Conservation (phyloP, 2,888 invertebrate genomes). For the Drosophila tripunctata region DNA sequence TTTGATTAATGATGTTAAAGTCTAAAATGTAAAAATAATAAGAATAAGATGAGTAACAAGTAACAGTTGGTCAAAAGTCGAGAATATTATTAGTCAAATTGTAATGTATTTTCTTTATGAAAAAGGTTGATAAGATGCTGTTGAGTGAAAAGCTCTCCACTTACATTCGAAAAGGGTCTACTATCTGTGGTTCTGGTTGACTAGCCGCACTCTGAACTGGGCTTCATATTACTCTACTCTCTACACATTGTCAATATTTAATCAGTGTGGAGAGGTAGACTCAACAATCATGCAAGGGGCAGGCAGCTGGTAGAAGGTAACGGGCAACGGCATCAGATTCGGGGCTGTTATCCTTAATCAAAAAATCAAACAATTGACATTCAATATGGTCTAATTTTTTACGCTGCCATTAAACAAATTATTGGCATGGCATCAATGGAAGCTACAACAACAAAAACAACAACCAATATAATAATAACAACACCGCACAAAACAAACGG, state of each 20-base stretch:
- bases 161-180: constrained; percentile 21
- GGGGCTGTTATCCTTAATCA: constrained; percentile 60
- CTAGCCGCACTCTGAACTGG: constrained; percentile 2
- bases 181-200: constrained; percentile 18
- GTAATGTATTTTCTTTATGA: constrained; percentile 5
- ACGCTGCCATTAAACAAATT: constrained; percentile 82
- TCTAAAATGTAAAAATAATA: constrained; percentile 27
- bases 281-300: constrained; percentile 8
- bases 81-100: constrained; percentile 26
- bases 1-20: constrained; percentile 77
- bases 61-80: constrained; percentile 49
- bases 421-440: constrained; percentile 60
- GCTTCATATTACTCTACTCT: constrained; percentile 70
- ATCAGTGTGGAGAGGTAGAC: constrained; percentile 56
- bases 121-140: constrained; percentile 21
- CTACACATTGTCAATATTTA: constrained; percentile 78
- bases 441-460: constrained; percentile 4
- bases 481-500: constrained; percentile 46
- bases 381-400: constrained; percentile 83
- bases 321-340: constrained; percentile 19
- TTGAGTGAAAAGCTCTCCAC: constrained; percentile 30
- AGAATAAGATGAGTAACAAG: constrained; percentile 39
- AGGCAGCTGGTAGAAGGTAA: constrained; percentile 13
- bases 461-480: constrained; percentile 13
- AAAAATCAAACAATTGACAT: constrained; percentile 83